Evolutionary conservation across 2,888 invertebrate genomes (phyloP).

Genomic region (Drosophila pullipes): DNA sequence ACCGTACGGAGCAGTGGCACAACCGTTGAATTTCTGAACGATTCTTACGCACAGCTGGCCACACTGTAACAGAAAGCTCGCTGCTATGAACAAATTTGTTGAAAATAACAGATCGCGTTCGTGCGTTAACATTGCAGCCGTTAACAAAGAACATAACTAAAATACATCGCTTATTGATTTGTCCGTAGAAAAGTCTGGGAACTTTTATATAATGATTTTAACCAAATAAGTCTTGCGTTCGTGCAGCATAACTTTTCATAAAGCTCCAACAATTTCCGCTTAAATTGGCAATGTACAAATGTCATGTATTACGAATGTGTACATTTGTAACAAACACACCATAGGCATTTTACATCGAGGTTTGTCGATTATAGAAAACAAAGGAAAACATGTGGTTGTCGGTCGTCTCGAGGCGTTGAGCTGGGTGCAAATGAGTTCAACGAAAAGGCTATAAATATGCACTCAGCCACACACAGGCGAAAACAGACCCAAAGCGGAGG

Average conservation of each 20-base stretch:
- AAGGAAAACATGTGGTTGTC: constrained; percentile 47
- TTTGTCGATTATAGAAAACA: constrained; percentile 46
- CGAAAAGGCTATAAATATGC: constrained; percentile 75
- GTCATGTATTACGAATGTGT: neutral
- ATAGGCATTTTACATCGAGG: constrained; percentile 24
- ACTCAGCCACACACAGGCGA: constrained; percentile 15
- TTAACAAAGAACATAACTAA: neutral
- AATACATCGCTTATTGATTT: neutral
- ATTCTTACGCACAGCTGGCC: constrained; percentile 26
- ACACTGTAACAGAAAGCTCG: constrained; percentile 9
- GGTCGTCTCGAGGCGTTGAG: constrained; percentile 33
- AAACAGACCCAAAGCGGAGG: constrained; percentile 1
- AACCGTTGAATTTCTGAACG: constrained; percentile 48
- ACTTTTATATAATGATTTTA: neutral
- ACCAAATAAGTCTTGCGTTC: neutral
- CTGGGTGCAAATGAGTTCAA: constrained; percentile 77
- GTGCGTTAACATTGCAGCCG: neutral
- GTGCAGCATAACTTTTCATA: constrained; percentile 1
- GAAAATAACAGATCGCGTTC: neutral
- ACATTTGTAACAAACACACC: neutral
- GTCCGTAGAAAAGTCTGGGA: neutral
- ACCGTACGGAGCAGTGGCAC: constrained; percentile 39
- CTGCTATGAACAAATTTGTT: constrained; percentile 15
- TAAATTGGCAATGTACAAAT: neutral
- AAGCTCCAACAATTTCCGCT: constrained; percentile 34